phyloP scores from a whole-genome alignment of 2,888 invertebrate species.

The Molorchus minor region DNA sequence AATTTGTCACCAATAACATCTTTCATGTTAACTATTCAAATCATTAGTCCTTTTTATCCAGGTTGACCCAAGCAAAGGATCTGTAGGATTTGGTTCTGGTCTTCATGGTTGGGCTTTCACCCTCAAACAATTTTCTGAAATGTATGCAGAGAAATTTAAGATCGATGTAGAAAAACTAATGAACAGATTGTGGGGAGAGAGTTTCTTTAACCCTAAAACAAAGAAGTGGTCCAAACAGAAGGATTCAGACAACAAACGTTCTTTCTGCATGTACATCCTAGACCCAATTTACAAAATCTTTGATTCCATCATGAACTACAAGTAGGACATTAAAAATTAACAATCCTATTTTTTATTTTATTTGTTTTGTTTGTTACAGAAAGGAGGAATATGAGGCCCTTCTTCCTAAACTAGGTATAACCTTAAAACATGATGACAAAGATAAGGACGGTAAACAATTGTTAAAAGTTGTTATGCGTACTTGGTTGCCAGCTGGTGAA shows the following conservation, averaged over 20 bases:
- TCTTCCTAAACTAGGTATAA: conserved; percentile 89
- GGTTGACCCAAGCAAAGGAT: conserved; percentile 97
- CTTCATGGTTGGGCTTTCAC: conserved; percentile 99
- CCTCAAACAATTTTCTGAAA: conserved; percentile 98
- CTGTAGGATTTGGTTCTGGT: conserved; percentile 99
- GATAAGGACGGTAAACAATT: conserved; percentile 97
- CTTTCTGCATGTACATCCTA: conserved; percentile 98
- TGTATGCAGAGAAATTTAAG: conserved; percentile 99
- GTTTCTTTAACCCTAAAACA: conserved; percentile 96
- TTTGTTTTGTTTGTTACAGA: too few relatives aligned
- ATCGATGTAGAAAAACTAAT: conserved; percentile 96
- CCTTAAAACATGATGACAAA: conserved; percentile 92
- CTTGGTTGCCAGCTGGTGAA: conserved; percentile 99
- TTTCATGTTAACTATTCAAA: not conserved
- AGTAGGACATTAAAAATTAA: too few relatives aligned
- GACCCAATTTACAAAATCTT: conserved; percentile 98
- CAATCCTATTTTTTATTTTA: too few relatives aligned
- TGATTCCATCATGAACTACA: conserved; percentile 70
- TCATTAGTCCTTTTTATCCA: too few relatives aligned
- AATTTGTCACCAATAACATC: conserved; percentile 9
- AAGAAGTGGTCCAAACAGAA: conserved; percentile 98
- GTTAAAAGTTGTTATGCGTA: conserved; percentile 97
- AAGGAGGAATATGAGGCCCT: conserved; percentile 92
- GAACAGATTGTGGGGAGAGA: conserved; percentile 92
- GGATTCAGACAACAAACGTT: conserved; percentile 92